phyloP scores from a whole-genome alignment of 2,888 invertebrate genomes.

The Onthophagus sagittarius region DNA sequence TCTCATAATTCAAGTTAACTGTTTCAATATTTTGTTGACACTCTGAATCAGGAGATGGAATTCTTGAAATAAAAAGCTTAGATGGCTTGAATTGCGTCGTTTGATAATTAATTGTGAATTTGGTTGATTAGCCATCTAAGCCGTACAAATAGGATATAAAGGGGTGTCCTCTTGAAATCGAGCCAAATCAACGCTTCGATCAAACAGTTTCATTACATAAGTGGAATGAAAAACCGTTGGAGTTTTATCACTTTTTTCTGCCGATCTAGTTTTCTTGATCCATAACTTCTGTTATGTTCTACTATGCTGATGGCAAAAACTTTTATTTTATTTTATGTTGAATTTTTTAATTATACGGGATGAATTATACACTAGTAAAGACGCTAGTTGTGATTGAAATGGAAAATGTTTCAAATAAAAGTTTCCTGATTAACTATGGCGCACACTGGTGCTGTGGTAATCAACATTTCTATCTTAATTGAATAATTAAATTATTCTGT shows the following conservation, averaged over 20 bases:
- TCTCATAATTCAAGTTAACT: slow-evolving; percentile 62
- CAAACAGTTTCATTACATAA: slow-evolving; percentile 91
- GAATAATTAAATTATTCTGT: too few species aligned
- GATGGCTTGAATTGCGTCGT: slow-evolving; percentile 52
- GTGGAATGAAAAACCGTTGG: slow-evolving; percentile 58
- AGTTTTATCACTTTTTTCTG: slow-evolving; percentile 37
- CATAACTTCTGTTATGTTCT: too few species aligned
- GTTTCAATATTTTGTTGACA: slow-evolving; percentile 56
- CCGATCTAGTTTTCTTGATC: too few species aligned
- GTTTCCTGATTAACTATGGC: too few species aligned
- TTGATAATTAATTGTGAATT: slow-evolving; percentile 56
- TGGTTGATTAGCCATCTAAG: slow-evolving; percentile 88
- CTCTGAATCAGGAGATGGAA: slow-evolving; percentile 58
- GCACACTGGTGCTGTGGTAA: too few species aligned
- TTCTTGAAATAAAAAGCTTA: slow-evolving; percentile 54
- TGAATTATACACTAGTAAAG: too few species aligned
- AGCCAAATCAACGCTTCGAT: slow-evolving; percentile 89
- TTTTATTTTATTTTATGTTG: too few species aligned
- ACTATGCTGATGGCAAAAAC: too few species aligned
- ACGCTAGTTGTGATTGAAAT: too few species aligned
- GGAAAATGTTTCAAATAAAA: too few species aligned
- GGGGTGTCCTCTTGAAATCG: slow-evolving; percentile 86
- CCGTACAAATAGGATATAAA: slow-evolving; percentile 89
- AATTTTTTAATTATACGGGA: too few species aligned
- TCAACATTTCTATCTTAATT: too few species aligned